Base-by-base conservation (phyloP, 2,797 vertebrate species). In the Acrossocheilus wenchowensis region DNA sequence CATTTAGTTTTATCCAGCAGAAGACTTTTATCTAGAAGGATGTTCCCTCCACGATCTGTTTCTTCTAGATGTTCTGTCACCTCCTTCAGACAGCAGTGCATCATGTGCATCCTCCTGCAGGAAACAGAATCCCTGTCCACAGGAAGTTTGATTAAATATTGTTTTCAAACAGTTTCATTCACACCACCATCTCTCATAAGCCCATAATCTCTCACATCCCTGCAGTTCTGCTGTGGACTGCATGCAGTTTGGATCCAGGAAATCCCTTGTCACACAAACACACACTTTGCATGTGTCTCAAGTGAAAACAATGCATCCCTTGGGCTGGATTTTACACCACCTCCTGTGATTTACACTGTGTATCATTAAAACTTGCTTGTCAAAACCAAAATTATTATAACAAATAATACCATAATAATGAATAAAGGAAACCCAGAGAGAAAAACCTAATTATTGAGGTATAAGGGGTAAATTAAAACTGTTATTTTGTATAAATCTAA, bases 251-350 rank as follows among this genome's bases (percentile, higher is more conserved):
- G 54, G 68, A 85, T 71, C 43, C 52, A 19, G 19, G 36, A 71
- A 54, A 77, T 30, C 45, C 52, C 36, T 41, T 69, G 80, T 71
- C 52, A 41, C 81, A 73, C 69, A 39, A 50, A 82, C 8, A 72
- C 36, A 57, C 26, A 84, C 73, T 66, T n/a, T 80, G 84, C 77
- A 85, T 80, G 84, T 19, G 41, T 73, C 41, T 85, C 17, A 36
- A 79, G 50, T 73, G 48, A 85, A 12, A 80, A 48, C 60, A 34
- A 62, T 72, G 66, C 66, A 78, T 72, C 75, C 75, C n/a, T 85
- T 36, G 2, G 1, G 15, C n/a, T 79, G 21, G 48, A 80, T 26
- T 62, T 68, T 80, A 57, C 34, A 17, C 48, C 39, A 45, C 36
- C 26, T 2, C 26, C 10, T 72, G 21, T 60, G 64, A 71, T 71